phyloP scores from a whole-genome alignment of 2,113 vertebrate species.

The Phalacrocorax brasilianus region DNA sequence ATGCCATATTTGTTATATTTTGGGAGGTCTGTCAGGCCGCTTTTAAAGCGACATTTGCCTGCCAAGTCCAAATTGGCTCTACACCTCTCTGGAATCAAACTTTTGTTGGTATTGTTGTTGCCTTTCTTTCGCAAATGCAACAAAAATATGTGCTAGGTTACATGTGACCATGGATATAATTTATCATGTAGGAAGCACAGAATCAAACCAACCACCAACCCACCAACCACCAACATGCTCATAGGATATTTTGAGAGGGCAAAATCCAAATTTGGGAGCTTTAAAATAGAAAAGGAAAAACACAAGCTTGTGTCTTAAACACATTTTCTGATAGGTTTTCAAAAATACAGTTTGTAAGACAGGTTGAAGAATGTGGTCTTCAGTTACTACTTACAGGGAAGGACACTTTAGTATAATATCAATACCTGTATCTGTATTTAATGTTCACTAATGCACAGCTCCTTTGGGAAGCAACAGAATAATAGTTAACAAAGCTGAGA shows the following conservation, averaged over 20 bases:
- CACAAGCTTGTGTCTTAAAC: constrained; percentile 28
- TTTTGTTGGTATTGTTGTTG: constrained; percentile 41
- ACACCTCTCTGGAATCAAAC: constrained; percentile 49
- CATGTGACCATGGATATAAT: constrained; percentile 39
- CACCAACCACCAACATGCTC: neutral
- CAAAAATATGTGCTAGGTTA: constrained; percentile 49
- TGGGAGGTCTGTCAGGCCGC: constrained; percentile 36
- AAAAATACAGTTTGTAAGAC: neutral
- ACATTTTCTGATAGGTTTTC: constrained; percentile 38
- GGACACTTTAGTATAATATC: neutral
- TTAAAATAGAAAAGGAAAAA: constrained; percentile 69
- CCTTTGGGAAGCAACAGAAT: neutral
- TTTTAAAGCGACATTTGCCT: constrained; percentile 41
- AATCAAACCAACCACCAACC: neutral
- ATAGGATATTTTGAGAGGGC: constrained; percentile 34
- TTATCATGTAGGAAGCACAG: constrained; percentile 35
- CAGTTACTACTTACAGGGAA: neutral
- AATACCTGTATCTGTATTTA: neutral
- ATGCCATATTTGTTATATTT: constrained; percentile 28
- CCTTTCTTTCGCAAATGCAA: constrained; percentile 34
- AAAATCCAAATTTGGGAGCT: constrained; percentile 24
- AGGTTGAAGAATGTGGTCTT: neutral
- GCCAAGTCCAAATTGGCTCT: constrained; percentile 49
- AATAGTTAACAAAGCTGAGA: neutral
- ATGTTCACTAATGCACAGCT: neutral